These are phyloP conservation scores for Drosophila antonietae DNA, from an alignment of 2,888 invertebrate species.

Conservation along the genomic window DNA sequence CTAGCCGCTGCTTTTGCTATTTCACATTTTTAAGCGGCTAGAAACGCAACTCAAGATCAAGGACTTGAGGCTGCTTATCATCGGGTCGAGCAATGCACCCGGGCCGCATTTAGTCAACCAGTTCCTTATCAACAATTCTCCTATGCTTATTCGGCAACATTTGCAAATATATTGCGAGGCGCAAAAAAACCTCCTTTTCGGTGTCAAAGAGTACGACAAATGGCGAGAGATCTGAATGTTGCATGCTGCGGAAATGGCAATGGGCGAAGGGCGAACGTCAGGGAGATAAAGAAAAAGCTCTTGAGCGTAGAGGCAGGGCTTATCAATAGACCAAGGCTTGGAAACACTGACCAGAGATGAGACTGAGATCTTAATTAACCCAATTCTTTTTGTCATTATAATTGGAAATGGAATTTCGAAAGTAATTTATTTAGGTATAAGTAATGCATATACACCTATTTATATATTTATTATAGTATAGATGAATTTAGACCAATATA, in stretches of 20 bases:
- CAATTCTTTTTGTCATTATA: neutral
- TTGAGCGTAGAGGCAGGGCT: neutral
- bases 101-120: conserved; percentile 74
- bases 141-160: conserved; percentile 32
- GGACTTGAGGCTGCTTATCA: conserved; percentile 73
- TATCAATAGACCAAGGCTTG: conserved; percentile 18
- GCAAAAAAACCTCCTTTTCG: conserved; percentile 35
- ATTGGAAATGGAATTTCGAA: no score
- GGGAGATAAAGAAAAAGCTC: neutral
- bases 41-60: conserved; percentile 79
- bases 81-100: conserved; percentile 78
- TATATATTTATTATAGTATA: no score
- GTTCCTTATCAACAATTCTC: conserved; percentile 67
- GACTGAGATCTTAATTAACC: conserved; percentile 17
- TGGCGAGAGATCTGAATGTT: conserved; percentile 4
- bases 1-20: neutral
- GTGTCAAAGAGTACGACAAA: conserved; percentile 51
- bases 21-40: conserved; percentile 52
- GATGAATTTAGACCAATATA: no score
- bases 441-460: no score
- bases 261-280: neutral
- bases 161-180: conserved; percentile 6
- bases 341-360: conserved; percentile 25
- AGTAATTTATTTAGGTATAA: no score
- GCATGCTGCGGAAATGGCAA: conserved; percentile 12